Percentiles rank a stretch among this genome's conserved stretches.
phyloP scores from a whole-genome alignment of 2,888 invertebrate species.

The Idaea biselata region DNA sequence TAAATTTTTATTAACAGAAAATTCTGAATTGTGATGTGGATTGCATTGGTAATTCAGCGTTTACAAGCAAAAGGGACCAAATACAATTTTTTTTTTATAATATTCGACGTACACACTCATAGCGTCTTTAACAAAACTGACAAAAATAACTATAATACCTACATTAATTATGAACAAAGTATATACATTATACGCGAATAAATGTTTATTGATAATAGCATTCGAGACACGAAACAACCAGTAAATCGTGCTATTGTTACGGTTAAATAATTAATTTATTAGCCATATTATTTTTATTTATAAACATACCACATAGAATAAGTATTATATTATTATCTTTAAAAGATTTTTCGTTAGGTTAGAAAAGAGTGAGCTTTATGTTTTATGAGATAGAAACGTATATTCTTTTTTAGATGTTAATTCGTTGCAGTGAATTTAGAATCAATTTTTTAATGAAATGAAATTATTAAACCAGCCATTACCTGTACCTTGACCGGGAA shows the following conservation, averaged over 20 bases:
- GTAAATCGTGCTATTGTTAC: conserved; percentile 52
- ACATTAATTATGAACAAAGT: conserved; percentile 45
- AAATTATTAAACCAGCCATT: conserved; percentile 69
- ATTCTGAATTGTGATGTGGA: conserved; percentile 50
- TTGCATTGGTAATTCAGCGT: conserved; percentile 57
- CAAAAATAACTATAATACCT: conserved; percentile 55
- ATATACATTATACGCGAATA: conserved; percentile 65
- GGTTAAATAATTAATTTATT: conserved; percentile 71
- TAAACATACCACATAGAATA: conserved; percentile 80
- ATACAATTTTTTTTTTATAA: conserved; percentile 54
- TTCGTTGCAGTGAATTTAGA: conserved; percentile 53
- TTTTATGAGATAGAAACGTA: conserved; percentile 67
- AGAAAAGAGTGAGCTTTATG: conserved; percentile 79
- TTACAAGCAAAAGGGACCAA: conserved; percentile 81
- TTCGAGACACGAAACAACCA: conserved; percentile 33
- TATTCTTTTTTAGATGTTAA: conserved; percentile 59
- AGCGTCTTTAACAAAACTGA: conserved; percentile 69
- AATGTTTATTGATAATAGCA: conserved; percentile 52
- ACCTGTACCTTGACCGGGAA: conserved; percentile 63
- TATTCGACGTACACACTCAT: conserved; percentile 50
- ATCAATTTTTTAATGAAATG: conserved; percentile 58
- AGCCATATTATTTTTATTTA: conserved; percentile 75
- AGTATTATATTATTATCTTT: conserved; percentile 76
- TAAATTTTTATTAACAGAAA: conserved; percentile 57
- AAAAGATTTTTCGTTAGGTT: conserved; percentile 75